A percentile compares a stretch with the other conserved stretches of the same genome.
Evolutionary conservation across 2,888 invertebrate genomes (phyloP).

Genomic region (Microplitis deprimator): DNA sequence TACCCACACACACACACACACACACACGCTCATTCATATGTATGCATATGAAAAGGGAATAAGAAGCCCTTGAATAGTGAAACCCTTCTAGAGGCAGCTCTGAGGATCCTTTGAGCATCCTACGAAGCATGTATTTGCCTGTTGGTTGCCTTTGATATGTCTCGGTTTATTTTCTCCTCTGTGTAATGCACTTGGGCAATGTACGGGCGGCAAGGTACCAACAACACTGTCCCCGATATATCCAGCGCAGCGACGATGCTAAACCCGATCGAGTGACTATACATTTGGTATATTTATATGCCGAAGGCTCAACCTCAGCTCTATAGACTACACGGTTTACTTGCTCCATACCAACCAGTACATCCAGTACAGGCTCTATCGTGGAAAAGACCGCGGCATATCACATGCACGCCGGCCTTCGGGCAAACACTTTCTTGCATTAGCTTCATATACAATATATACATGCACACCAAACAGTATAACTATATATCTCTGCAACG

Average conservation of each 20-base stretch:
- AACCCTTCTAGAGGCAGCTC: not conserved
- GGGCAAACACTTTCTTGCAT: slow-evolving; percentile 40
- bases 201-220: not conserved
- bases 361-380: not conserved
- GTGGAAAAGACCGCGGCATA: slow-evolving; percentile 49
- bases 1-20: not conserved
- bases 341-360: not conserved
- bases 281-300: slow-evolving; percentile 29
- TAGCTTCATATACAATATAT: not conserved
- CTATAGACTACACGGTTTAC: not conserved
- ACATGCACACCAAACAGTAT: not conserved
- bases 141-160: not conserved
- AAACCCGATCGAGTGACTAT: slow-evolving; percentile 14
- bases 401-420: slow-evolving; percentile 15
- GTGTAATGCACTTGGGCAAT: not conserved
- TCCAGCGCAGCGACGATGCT: not conserved
- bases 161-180: not conserved
- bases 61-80: slow-evolving; percentile 16
- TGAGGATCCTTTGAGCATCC: not conserved
- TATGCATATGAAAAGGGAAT: not conserved
- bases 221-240: slow-evolving; percentile 16
- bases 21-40: not conserved
- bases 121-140: not conserved
- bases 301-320: not conserved
- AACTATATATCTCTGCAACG: not conserved